Evolutionary conservation across 2,113 vertebrate species (phyloP), one percentile per base, ranked within the genome.

Genomic region (Tupaia chinensis): DNA sequence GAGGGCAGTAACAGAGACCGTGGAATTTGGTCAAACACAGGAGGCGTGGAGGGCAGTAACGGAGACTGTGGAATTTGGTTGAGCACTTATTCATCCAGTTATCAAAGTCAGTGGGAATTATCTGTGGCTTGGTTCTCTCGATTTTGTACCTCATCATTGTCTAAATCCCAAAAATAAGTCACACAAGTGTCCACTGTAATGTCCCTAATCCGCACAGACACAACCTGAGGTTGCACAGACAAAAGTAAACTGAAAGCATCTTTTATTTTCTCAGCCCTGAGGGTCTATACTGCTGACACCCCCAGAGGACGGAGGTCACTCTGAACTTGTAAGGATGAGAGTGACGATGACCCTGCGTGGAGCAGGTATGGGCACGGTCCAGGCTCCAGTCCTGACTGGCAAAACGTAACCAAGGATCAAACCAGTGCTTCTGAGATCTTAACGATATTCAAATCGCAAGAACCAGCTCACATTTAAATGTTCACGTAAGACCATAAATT

Each of bases 401-500:
- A 25, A 92, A 83, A 60, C 2, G 0, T 7, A 81, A 66, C 61
- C 1, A 0, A 53, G n/a, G 32, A 44, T 87, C 65, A 58, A 14
- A 4, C 25, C 19, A 5, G 23, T 56, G 29, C 12, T 58, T 93
- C 78, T 29, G 70, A 94, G 69, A 63, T 65, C 27, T 15, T 58
- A 11, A 83, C 6, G 29, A 56, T 58, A 69, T 11, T 34, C 16
- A 22, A 32, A 22, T 63, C 78, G 9, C 23, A 85, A 85, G 69
- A 96, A 74, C 29, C 65, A 90, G 68, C 23, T 84, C 87, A 91
- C 25, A 68, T 88, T 94, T 77, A 84, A 93, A 91, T 69, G 19
- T 56, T 53, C 58, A 86, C 25, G 44, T 74, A 89, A 96, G 95
- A 96, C 27, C 44, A 95, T 88, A 96, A 90, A 94, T 87, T 93